phyloP scores from a whole-genome alignment of 2,888 invertebrate species.

The Lottia scabra region DNA sequence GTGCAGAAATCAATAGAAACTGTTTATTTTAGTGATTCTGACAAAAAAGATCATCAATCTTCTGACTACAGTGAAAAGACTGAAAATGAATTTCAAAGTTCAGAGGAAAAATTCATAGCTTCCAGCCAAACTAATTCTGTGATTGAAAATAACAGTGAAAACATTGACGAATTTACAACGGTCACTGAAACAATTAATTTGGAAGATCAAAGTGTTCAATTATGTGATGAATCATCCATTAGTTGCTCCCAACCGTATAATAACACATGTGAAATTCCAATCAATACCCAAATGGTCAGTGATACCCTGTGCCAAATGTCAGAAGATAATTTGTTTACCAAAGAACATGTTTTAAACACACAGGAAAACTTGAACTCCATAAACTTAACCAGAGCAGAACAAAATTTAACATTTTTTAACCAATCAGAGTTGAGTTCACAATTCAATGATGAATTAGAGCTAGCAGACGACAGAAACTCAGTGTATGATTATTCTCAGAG shows the following conservation, averaged over 20 bases:
- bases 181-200: not conserved
- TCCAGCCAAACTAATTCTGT: no score
- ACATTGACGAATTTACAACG: no score
- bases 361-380: not conserved
- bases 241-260: not conserved
- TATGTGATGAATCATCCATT: not conserved
- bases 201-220: not conserved
- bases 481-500: no score
- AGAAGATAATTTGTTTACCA: not conserved
- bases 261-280: not conserved
- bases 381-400: conserved; percentile 5
- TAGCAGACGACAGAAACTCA: not conserved
- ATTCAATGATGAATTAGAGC: not conserved
- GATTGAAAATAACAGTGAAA: no score
- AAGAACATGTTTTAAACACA: not conserved
- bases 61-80: no score
- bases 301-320: not conserved
- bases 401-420: not conserved
- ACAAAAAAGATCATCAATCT: no score
- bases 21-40: no score
- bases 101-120: no score
- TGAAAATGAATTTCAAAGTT: no score
- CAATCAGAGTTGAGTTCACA: not conserved
- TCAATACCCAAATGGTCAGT: not conserved
- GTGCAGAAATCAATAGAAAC: no score